Percentiles rank a stretch among this genome's conserved stretches.
Evolutionary conservation across 2,797 vertebrate genomes (phyloP).

Genomic region (Catharus ustulatus): DNA sequence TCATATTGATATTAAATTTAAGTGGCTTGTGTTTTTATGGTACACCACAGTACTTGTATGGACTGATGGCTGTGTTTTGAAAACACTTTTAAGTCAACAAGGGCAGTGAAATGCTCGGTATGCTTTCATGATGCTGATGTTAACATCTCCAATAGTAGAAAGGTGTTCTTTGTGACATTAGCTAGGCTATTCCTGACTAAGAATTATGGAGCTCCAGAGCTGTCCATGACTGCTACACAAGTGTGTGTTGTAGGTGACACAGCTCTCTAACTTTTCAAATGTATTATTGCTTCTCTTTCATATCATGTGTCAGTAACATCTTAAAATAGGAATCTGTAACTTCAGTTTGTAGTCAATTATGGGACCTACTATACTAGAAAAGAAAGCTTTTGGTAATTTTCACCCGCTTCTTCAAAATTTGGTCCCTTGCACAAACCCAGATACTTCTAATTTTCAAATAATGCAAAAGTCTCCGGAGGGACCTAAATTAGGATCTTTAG

Average conservation of each 20-base stretch:
- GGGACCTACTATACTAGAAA: neutral
- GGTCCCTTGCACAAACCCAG: neutral
- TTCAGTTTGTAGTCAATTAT: neutral
- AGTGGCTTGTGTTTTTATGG: neutral
- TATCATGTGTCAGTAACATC: neutral
- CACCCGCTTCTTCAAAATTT: neutral
- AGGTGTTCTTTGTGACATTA: neutral
- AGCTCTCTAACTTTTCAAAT: neutral
- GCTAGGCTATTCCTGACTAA: neutral
- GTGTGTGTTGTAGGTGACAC: neutral
- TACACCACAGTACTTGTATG: neutral
- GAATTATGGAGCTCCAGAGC: neutral
- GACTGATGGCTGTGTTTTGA: neutral
- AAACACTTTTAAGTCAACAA: neutral
- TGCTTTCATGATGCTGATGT: neutral
- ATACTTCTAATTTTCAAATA: neutral
- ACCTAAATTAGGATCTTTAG: neutral
- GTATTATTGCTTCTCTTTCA: neutral
- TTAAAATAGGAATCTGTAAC: neutral
- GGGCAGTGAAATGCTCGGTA: neutral
- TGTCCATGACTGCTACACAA: neutral
- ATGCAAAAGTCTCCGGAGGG: neutral
- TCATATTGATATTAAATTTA: neutral
- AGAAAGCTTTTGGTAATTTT: neutral
- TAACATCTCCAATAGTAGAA: neutral